Evolutionary conservation across 2,113 vertebrate species (phyloP).

Genomic region (Neogale vison): DNA sequence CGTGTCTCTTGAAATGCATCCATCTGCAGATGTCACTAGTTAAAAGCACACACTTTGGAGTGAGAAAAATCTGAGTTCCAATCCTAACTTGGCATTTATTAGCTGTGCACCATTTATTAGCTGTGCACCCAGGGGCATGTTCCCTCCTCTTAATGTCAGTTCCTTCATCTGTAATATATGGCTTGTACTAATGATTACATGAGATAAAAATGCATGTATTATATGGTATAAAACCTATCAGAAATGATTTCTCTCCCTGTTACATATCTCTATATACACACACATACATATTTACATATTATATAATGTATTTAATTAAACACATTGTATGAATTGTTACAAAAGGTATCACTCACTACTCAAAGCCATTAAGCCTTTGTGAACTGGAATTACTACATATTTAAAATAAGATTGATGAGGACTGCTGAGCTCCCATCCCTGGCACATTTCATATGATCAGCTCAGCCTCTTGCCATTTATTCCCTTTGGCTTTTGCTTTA

Average conservation of each 20-base stretch:
- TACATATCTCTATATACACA: background rate
- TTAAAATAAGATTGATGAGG: background rate
- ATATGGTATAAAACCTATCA: background rate
- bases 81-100: background rate
- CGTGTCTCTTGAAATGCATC: background rate
- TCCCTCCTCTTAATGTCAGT: background rate
- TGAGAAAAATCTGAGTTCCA: background rate
- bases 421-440: background rate
- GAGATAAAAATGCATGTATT: background rate
- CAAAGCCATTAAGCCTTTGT: background rate
- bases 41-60: background rate
- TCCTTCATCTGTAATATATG: background rate
- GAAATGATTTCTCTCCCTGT: background rate
- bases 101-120: background rate
- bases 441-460: background rate
- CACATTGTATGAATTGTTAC: background rate
- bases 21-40: background rate
- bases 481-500: background rate
- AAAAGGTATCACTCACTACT: background rate
- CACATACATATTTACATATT: background rate
- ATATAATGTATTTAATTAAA: background rate
- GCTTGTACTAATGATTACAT: background rate
- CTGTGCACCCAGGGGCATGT: background rate
- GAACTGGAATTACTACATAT: background rate
- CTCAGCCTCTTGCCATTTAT: rapidly evolving